phyloP scores from a whole-genome alignment of 2,797 vertebrate species.

The Mastacembelus armatus region DNA sequence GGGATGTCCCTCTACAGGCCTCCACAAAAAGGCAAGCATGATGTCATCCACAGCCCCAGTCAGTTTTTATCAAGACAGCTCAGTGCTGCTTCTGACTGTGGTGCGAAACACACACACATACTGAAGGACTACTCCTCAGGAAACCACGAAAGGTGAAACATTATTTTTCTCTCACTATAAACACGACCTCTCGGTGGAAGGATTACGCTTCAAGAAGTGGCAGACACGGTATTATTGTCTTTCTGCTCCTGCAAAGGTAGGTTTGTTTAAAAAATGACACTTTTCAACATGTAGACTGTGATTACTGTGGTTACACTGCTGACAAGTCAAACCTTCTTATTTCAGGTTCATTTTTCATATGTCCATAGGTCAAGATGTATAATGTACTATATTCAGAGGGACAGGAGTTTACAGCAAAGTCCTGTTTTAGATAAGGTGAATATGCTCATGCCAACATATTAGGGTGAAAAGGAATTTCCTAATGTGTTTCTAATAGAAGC shows the following conservation, averaged over 20 bases:
- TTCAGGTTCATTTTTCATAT: too few relatives aligned
- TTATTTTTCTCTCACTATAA: background rate
- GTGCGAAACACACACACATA: conserved; percentile 36
- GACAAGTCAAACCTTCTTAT: too few relatives aligned
- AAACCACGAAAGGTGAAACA: background rate
- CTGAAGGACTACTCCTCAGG: conserved; percentile 27
- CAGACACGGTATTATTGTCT: background rate
- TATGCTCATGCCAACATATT: too few relatives aligned
- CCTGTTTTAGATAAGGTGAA: too few relatives aligned
- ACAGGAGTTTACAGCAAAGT: too few relatives aligned
- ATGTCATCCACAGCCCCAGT: conserved; percentile 61
- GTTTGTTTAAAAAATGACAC: background rate
- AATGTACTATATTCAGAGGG: background rate
- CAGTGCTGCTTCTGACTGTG: conserved; percentile 55
- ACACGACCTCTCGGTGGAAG: conserved; percentile 21
- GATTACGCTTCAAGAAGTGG: conserved; percentile 35
- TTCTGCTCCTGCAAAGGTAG: conserved; percentile 45
- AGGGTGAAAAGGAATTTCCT: too few relatives aligned
- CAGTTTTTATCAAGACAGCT: conserved; percentile 47
- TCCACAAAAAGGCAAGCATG: conserved; percentile 42
- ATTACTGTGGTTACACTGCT: background rate
- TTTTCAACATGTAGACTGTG: background rate
- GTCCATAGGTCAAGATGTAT: background rate
- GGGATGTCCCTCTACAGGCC: conserved; percentile 36
- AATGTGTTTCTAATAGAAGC: too few relatives aligned